phyloP scores from a whole-genome alignment of 2,888 invertebrate species.

The Mythimna vitellina region DNA sequence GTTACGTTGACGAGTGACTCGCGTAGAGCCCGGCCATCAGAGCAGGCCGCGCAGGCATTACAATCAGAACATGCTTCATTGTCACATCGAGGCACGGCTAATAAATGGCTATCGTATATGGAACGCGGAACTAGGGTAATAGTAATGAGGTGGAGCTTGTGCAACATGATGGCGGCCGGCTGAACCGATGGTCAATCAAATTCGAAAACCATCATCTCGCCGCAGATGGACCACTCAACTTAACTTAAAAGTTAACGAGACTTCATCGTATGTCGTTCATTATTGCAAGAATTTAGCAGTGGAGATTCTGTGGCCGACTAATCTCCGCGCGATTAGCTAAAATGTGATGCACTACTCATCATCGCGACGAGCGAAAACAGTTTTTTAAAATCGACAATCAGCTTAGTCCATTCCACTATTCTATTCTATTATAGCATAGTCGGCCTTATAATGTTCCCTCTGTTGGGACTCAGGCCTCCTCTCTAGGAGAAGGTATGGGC shows the following conservation, averaged over 20 bases:
- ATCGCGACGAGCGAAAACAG: too few species aligned
- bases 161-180: not conserved
- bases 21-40: slow-evolving; percentile 20
- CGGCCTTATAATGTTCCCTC: too few species aligned
- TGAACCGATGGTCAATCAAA: not conserved
- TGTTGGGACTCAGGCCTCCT: too few species aligned
- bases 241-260: not conserved
- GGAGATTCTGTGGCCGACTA: too few species aligned
- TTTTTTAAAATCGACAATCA: too few species aligned
- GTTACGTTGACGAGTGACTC: slow-evolving; percentile 43
- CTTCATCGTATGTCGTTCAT: too few species aligned
- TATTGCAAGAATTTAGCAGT: too few species aligned
- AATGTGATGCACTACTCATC: too few species aligned
- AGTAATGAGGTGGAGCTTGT: not conserved
- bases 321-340: too few species aligned
- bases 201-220: not conserved
- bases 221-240: not conserved
- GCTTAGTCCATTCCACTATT: too few species aligned
- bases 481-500: too few species aligned
- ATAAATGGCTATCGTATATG: slow-evolving; percentile 6
- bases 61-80: slow-evolving; percentile 48
- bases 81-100: slow-evolving; percentile 28
- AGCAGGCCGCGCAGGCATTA: slow-evolving; percentile 32
- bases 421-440: too few species aligned
- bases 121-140: slow-evolving; percentile 8